Evolutionary conservation across 2,113 vertebrate species (phyloP), one percentile per base, ranked within the genome.

Genomic region (Grallaria varia): DNA sequence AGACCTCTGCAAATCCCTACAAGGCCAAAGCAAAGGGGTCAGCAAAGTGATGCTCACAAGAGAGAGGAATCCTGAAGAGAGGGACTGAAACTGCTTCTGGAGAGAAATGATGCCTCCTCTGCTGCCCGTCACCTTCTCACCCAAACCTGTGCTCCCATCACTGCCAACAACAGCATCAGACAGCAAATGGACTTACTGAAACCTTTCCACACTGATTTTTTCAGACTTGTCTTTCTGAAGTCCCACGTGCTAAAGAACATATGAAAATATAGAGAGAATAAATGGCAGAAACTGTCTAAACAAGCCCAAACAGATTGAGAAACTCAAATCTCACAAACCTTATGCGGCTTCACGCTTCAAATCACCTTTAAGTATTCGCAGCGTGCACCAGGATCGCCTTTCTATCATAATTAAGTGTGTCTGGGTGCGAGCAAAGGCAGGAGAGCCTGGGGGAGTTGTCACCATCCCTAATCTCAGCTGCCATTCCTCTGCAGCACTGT

Each of bases 381-480:
- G 86, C 79, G 82, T 9, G 50, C 93, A 62, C 66, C 87, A 93
- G 84, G 96, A 95, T 95, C 80, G 63, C 74, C 95, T 92, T 95
- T 98, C 96, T 64, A 95, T 98, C 98, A 98, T 95, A 87, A 97
- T 98, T 98, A 98, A 96, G 87, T 63, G 50, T 84, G 97, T 97
- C 97, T 73, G 76, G 85, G 82, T 87, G 39, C 1, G 0, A 87
- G 95, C 84, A 64, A 60, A 94, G 81, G 95, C 90, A 94, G 92
- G 39, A 94, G 92, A 87, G 94, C 92, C 85, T 80, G 14, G 28
- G 92, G 87, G 92, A 96, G 74, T 87, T 95, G 95, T 95, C 96
- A 91, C 84, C 81, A 69, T 68, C 94, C 84, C 82, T 82, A 76
- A 94, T 94, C 95, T 84, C 94, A 56, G 84, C 94, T 96, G 96